These are phyloP conservation scores for Gnathonemus longibarbis DNA, from an alignment of 2,113 vertebrate species.

Conservation along the genomic window DNA sequence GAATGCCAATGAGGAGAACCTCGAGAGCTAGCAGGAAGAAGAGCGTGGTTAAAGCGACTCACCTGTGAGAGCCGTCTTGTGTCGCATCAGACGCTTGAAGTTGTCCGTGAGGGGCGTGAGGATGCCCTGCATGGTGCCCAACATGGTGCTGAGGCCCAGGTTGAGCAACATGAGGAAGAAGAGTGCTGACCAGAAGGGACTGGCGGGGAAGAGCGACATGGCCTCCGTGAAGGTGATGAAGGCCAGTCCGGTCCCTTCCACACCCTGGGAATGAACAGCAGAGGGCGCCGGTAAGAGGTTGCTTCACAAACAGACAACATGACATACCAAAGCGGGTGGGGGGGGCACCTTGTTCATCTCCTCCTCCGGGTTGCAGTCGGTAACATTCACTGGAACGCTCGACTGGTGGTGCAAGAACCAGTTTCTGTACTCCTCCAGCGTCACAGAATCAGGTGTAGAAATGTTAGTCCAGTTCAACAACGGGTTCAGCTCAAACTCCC, in stretches of 20 bases:
- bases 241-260: conserved; percentile 62
- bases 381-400: conserved; percentile 27
- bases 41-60: not conserved
- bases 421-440: conserved; percentile 38
- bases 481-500: not conserved
- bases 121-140: conserved; percentile 70
- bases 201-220: conserved; percentile 63
- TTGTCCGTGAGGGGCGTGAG: conserved; percentile 67
- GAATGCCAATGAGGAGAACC: not conserved
- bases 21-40: conserved; percentile 31
- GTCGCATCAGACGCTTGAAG: conserved; percentile 57
- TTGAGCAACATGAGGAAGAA: conserved; percentile 75
- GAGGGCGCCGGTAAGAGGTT: not conserved
- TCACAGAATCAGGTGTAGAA: conserved; percentile 27
- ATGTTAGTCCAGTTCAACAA: conserved; percentile 29
- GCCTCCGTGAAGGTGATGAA: conserved; percentile 72
- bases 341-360: conserved; percentile 64
- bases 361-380: conserved; percentile 53
- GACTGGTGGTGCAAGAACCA: conserved; percentile 48
- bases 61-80: conserved; percentile 65
- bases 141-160: conserved; percentile 64
- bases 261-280: conserved; percentile 47
- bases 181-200: conserved; percentile 68
- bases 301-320: not conserved
- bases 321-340: not conserved